Evolutionary conservation across 2,888 invertebrate species (phyloP), one percentile per base, ranked within the genome.

Genomic region (Mythimna pallens): DNA sequence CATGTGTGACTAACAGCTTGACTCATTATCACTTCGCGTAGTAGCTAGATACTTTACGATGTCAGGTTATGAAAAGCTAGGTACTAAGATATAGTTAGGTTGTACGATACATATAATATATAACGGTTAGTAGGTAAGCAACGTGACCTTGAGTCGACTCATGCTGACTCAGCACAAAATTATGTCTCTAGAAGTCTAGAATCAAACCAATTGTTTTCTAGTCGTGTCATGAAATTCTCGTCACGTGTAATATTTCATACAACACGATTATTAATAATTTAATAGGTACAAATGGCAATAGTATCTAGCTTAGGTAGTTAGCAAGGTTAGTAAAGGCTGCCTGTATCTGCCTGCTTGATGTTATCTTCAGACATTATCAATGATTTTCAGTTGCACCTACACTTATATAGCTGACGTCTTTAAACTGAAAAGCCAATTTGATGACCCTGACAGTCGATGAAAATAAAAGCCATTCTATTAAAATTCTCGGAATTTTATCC

Each of bases 141-240:
- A 6, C 54, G 54, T 30, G 74, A 70, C 74, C 78, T 75, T 70
- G 71, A 22, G 61, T 10, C 71, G 40, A 74, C 30, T 61, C 47
- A 70, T 78, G 61, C 62, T 75, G 47, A 74, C 61, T 75, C 74
- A 57, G 54, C 74, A 70, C 22, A 54, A 43, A 73, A 30, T 22
- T 10, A 14, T 30, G 30, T 76, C 50, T 50, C 50, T 40, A 52
- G 59, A 50, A 6, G 30, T 57, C 12, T 59, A 59, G 17, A 68
- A 2, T 22, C 3, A 3, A 76, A 4, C 0, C 3, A 65, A 76
- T 65, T 40, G 57, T 36, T 30, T 50, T 57, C 4, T 22, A 30
- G 40, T 34, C 40, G 47, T 52, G 14, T 61, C 5, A 54, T 47
- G 6, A 22, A 54, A 69, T 25, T 36, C 20, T 2, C 9, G n/a